Percentiles rank a stretch among this genome's conserved stretches.
Evolutionary conservation across 2,113 vertebrate species (phyloP).

Genomic region (Sceloporus tristichus): DNA sequence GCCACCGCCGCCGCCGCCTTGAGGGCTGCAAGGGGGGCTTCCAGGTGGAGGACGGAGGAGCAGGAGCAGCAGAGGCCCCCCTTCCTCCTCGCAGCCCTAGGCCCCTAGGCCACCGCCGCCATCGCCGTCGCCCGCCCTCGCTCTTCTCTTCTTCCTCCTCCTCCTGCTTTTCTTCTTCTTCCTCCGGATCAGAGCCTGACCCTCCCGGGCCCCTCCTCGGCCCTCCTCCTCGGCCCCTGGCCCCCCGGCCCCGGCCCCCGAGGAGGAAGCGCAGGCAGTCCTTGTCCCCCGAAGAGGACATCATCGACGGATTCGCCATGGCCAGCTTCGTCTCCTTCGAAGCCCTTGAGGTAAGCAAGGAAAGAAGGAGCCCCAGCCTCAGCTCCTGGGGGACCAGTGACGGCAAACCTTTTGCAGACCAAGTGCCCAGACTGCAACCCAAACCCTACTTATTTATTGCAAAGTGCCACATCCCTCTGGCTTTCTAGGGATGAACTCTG

Average conservation of each 20-base stretch:
- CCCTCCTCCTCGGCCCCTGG: slow-evolving; percentile 54
- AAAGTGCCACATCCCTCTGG: too few relatives aligned
- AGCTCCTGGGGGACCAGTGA: too few relatives aligned
- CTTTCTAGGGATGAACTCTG: too few relatives aligned
- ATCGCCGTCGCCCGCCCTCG: slow-evolving; percentile 65
- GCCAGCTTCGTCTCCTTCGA: slow-evolving; percentile 92
- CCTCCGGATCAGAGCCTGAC: slow-evolving; percentile 90
- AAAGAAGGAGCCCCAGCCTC: too few relatives aligned
- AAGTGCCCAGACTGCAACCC: too few relatives aligned
- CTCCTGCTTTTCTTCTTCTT: slow-evolving; percentile 80
- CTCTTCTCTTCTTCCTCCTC: slow-evolving; percentile 54
- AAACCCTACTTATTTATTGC: too few relatives aligned
- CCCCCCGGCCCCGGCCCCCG: slow-evolving; percentile 89
- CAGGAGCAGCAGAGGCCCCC: too few relatives aligned
- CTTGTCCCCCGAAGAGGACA: slow-evolving; percentile 92
- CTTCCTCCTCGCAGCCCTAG: too few relatives aligned
- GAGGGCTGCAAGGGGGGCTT: too few relatives aligned
- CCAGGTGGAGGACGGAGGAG: too few relatives aligned
- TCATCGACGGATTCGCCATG: slow-evolving; percentile 96
- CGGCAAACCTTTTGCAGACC: too few relatives aligned
- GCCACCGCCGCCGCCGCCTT: slow-evolving; percentile 48
- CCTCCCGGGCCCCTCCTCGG: slow-evolving; percentile 79
- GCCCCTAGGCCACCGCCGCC: slow-evolving; percentile 13
- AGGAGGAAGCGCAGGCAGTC: slow-evolving; percentile 92
- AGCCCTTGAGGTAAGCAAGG: slow-evolving; percentile 89